Base-by-base conservation (phyloP, 2,888 invertebrate species). In the Drosophila mettleri region DNA sequence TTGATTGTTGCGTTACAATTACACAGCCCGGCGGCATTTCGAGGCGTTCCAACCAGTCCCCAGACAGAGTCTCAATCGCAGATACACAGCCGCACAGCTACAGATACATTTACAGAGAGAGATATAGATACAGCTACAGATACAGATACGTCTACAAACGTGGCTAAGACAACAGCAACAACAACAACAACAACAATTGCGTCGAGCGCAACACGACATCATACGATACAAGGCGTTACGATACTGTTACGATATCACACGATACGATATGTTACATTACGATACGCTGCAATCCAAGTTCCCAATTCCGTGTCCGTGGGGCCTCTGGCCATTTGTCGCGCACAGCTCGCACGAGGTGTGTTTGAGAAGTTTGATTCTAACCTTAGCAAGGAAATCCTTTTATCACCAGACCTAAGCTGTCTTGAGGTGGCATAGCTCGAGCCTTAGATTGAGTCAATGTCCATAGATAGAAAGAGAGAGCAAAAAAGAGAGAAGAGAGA, bases 1-100 rank as follows among this genome's bases (percentile, higher is more conserved):
- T 89, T 83, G 80, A 87, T 89, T 82, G 84, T 86, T 86, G 78
- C 77, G 85, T 82, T 85, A 74, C 85, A 87, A 87, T 87, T 87
- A 78, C 80, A 75, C 63, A 64, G 80, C 61, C 74, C 80, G 69
- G 74, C 69, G 80, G 81, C 82, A 76, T 58, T 76, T 76, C 73
- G 55, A 75, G 72, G 57, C 76, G 72, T 62, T 54, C 57, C 65
- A 68, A 65, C 68, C 72, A 78, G 75, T 67, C 49, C 57, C 60
- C 49, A 67, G 70, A 61, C 57, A 63, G 54, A 66, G 60, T 36
- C 63, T 58, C 51, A 54, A n/a, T 43, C 31, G 38, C 49, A 58
- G 33, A 53, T 58, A 52, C 70, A 41, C 45, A 48, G 36, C 18
- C 39, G 22, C 57, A 61, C 39, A 53, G 34, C n/a, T 34, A 41